Evolutionary conservation across 1,140 invertebrate genomes (phyloP), one percentile per base, ranked within the genome.

Genomic region (Microplitis demolitor): DNA sequence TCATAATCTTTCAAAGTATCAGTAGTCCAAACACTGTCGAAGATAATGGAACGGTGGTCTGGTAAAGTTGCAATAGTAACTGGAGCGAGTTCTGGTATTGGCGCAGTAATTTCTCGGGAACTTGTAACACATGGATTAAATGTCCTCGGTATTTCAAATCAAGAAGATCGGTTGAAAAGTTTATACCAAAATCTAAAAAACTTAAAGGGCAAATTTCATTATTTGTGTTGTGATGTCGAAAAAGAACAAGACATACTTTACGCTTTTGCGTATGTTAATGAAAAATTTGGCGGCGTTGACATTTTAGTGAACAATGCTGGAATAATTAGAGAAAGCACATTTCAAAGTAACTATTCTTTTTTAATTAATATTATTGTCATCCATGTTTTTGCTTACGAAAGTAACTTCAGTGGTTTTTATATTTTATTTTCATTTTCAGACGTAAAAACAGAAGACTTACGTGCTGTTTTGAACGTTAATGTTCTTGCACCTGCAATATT

Each of bases 401-500:
- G 24, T 61, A 24, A 9, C 34, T 69, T 37, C 11, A n/a, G n/a
- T 16, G 31, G 11, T 60, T 69, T 3, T 69, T 9, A 37, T 4
- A 34, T 14, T 58, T 33, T 37, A 13, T 58, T 71, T 39, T 45
- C 2, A 33, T 70, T 71, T 66, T 33, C 33, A 72, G 71, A 67
- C 13, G 37, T 51, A 13, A 51, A 35, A 58, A 72, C 71, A 14
- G 64, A 72, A 34, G 60, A 31, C 34, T 61, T 61, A 13, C 64
- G 64, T n/a, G 33, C 31, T 60, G 50, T 72, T 24, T 37, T 72
- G 45, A 64, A 72, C 11, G 64, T 90, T 62, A 91, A 91, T 82
- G 88, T 91, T 3, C 73, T 91, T 5, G 89, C 82, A 3, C 75
- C 89, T 31, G 84, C 85, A 58, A 82, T 89, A 37, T 90, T 88